Base-by-base conservation (phyloP, 2,113 vertebrate species). In the Chloebia gouldiae region DNA sequence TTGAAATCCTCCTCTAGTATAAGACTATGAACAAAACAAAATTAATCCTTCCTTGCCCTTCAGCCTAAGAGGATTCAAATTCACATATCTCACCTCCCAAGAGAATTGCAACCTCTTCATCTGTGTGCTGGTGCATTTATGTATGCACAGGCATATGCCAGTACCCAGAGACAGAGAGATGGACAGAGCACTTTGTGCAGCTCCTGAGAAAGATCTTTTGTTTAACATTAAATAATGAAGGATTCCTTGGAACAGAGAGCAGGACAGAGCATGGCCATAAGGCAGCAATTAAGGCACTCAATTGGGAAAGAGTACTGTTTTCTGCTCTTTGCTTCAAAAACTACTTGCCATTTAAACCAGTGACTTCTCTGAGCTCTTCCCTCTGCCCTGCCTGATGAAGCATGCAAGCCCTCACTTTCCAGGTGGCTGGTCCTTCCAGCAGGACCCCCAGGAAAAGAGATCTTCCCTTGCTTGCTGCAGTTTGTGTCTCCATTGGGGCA, bases 1-100 rank as follows among this genome's bases (percentile, higher is more conserved):
- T 66, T 90, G 86, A 91, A 94, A 72, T 30, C 47, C 17, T 92
- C 50, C 69, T 93, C 60, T 47, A 63, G 25, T 45, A 31, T 77
- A 95, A 92, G 71, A 35, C 33, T 76, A 35, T 16, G 39, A 78
- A 86, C 54, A 83, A 92, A 95, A 69, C 37, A 92, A 90, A 93
- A 93, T 81, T 92, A 95, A 96, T 92, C 80, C 91, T 90, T 20
- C 20, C 21, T 81, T 91, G 53, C 80, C 64, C 76, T 91, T 60
- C 80, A 94, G 91, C 76, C 56, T 92, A 91, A 92, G 80, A 90
- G 76, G 86, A 92, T 96, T 93, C 91, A 78, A 81, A 71, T 56
- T 81, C 91, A 86, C 64, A 68, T 54, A 56, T 88, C 64, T 78
- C 64, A 59, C 17, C 39, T 94, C 92, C 51, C 88, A 77, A 65